Percentiles rank a stretch among this genome's conserved stretches.
These are phyloP conservation scores for Pterostichus niger DNA, from an alignment of 2,888 invertebrate genomes.

Conservation along the genomic window DNA sequence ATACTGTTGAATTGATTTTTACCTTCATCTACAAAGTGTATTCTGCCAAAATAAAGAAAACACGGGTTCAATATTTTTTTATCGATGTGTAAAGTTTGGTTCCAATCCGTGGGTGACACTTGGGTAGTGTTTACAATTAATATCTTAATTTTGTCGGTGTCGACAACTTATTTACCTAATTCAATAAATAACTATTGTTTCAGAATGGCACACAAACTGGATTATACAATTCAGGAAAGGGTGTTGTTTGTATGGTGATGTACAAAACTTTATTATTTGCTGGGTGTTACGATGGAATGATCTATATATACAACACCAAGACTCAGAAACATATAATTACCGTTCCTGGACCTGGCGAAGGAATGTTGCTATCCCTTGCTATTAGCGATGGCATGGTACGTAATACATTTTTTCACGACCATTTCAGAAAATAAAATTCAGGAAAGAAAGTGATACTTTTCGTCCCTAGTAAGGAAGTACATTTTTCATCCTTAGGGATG, in stretches of 20 bases:
- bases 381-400: constrained; percentile 83
- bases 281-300: constrained; percentile 89
- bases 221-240: constrained; percentile 83
- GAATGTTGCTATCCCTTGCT: constrained; percentile 86
- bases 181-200: constrained; percentile 67
- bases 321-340: constrained; percentile 80
- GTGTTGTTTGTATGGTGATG: constrained; percentile 85
- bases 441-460: too few species aligned
- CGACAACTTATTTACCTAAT: not conserved
- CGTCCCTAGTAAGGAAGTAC: too few species aligned
- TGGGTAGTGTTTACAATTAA: too few species aligned
- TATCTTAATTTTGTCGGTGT: not conserved
- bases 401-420: constrained; percentile 48
- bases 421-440: too few species aligned
- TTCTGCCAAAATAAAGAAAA: too few species aligned
- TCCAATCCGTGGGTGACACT: too few species aligned
- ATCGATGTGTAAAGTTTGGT: too few species aligned
- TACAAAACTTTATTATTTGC: constrained; percentile 83
- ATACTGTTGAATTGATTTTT: too few species aligned
- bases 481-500: too few species aligned
- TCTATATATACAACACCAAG: constrained; percentile 84
- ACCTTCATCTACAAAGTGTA: too few species aligned
- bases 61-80: too few species aligned
- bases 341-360: constrained; percentile 83
- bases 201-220: constrained; percentile 83